phyloP scores from a whole-genome alignment of 2,888 invertebrate genomes.

The Abscondita cerata region DNA sequence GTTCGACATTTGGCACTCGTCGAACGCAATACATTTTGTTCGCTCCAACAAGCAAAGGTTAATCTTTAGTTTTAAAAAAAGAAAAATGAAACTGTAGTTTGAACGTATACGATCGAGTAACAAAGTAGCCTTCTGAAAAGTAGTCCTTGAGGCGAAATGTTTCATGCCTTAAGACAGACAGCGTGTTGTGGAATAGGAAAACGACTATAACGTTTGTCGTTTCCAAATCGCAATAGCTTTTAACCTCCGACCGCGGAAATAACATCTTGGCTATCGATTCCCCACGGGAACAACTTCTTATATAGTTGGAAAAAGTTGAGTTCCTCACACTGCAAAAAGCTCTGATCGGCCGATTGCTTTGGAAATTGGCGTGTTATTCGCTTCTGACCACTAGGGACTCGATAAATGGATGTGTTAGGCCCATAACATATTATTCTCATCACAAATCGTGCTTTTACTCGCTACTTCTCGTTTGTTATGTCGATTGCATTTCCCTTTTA shows the following conservation, averaged over 20 bases:
- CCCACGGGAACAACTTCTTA: slow-evolving; percentile 56
- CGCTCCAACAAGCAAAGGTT: slow-evolving; percentile 34
- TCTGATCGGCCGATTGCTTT: slow-evolving; percentile 55
- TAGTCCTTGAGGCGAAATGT: slow-evolving; percentile 33
- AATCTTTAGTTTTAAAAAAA: slow-evolving; percentile 31
- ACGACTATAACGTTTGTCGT: slow-evolving; percentile 43
- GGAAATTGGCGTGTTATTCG: slow-evolving; percentile 58
- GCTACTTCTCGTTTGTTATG: slow-evolving; percentile 33
- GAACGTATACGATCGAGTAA: slow-evolving; percentile 32
- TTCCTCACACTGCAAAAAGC: slow-evolving; percentile 51
- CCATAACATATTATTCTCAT: slow-evolving; percentile 38
- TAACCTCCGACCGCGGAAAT: slow-evolving; percentile 52
- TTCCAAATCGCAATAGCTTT: slow-evolving; percentile 53
- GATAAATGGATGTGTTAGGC: slow-evolving; percentile 39
- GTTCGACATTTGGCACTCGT: slow-evolving; percentile 23
- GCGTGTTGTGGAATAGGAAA: slow-evolving; percentile 37
- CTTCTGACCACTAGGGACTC: slow-evolving; percentile 51
- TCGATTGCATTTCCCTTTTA: slow-evolving; percentile 21
- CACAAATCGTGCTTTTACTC: slow-evolving; percentile 35
- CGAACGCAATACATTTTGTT: slow-evolving; percentile 29
- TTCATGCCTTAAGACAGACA: slow-evolving; percentile 28
- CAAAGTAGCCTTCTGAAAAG: slow-evolving; percentile 32
- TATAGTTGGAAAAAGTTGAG: slow-evolving; percentile 47
- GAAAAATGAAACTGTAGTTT: slow-evolving; percentile 31
- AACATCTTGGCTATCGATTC: slow-evolving; percentile 52